A percentile compares a stretch with the other conserved stretches of the same genome.
Conservation (phyloP, 2,888 invertebrate genomes). For the Rhimphoctona megacephalus region DNA sequence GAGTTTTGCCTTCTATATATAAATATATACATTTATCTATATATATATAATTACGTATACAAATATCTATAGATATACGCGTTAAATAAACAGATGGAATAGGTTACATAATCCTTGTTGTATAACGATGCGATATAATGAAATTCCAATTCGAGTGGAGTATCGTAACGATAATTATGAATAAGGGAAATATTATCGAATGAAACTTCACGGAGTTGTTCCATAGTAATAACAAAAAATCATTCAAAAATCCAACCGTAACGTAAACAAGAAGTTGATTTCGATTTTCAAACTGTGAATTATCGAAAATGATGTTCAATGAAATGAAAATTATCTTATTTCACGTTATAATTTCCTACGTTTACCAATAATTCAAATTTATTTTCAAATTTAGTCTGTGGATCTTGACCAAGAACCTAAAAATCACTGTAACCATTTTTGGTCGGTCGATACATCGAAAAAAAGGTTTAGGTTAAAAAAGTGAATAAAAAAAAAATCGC, state of each 20-base stretch:
- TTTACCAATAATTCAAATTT: neutral
- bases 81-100: neutral
- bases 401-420: neutral
- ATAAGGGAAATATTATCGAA: neutral
- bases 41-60: constrained; percentile 8
- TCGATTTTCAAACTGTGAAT: neutral
- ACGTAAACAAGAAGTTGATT: neutral
- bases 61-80: neutral
- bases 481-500: neutral
- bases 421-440: neutral
- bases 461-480: neutral
- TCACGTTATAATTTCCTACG: no score
- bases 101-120: constrained; percentile 48
- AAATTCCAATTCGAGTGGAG: neutral
- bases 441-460: neutral
- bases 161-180: constrained; percentile 2
- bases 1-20: constrained; percentile 53
- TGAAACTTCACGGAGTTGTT: neutral
- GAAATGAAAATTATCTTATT: no score
- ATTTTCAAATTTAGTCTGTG: neutral
- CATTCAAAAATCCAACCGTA: neutral
- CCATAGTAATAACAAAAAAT: neutral
- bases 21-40: neutral
- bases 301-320: no score
- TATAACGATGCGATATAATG: constrained; percentile 47